A percentile compares a stretch with the other conserved stretches of the same genome.
Conservation (phyloP, 2,888 invertebrate species). For the Hypsopygia costalis region DNA sequence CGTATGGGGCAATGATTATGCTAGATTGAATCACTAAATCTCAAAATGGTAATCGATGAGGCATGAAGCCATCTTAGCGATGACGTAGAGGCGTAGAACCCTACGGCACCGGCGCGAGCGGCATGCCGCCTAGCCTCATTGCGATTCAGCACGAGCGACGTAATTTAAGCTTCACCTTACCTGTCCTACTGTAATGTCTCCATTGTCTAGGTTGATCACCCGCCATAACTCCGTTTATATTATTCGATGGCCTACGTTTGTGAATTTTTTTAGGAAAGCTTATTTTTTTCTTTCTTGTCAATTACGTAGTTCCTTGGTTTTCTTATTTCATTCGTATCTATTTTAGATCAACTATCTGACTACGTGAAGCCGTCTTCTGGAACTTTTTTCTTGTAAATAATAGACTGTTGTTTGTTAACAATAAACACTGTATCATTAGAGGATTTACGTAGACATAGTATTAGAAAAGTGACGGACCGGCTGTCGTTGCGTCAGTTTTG, state of each 20-base stretch:
- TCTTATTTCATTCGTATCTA: too few relatives aligned
- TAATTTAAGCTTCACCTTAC: conserved; percentile 65
- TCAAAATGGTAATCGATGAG: too few relatives aligned
- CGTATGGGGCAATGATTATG: too few relatives aligned
- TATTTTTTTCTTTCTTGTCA: too few relatives aligned
- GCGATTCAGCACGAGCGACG: conserved; percentile 62
- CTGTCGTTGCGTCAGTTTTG: conserved; percentile 63
- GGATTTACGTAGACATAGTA: not conserved
- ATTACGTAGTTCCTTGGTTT: too few relatives aligned
- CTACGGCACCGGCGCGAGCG: conserved; percentile 18
- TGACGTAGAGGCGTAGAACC: not conserved
- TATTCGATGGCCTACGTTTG: too few relatives aligned
- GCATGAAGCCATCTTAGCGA: not conserved
- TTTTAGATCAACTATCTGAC: too few relatives aligned
- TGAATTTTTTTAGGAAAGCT: too few relatives aligned
- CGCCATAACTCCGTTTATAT: conserved; percentile 3
- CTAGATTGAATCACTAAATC: not conserved
- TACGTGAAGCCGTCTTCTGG: too few relatives aligned
- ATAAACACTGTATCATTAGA: too few relatives aligned
- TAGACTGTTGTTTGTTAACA: too few relatives aligned
- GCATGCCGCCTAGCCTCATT: conserved; percentile 46
- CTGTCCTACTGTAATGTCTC: conserved; percentile 67
- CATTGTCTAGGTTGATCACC: conserved; percentile 63
- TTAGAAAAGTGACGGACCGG: conserved; percentile 25
- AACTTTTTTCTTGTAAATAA: too few relatives aligned